Conservation (phyloP, 1,140 invertebrate species). For the Drosophila pachea region DNA sequence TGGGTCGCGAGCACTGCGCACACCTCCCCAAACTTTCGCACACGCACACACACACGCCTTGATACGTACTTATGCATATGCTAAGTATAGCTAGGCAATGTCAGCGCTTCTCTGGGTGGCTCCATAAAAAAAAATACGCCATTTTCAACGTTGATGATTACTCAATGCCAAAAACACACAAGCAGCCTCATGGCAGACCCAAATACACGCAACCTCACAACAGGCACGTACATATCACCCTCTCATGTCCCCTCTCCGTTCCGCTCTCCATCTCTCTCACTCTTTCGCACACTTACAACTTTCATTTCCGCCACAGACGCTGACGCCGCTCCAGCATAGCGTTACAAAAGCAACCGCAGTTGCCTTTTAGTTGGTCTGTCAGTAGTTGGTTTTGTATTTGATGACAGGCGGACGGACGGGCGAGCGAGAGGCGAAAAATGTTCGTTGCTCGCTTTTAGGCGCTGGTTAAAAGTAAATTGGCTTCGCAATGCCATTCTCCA, state of each 20-base stretch:
- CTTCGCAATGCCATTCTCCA: slow-evolving; percentile 32
- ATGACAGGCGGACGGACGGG: slow-evolving; percentile 19
- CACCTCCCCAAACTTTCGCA: slow-evolving; percentile 11
- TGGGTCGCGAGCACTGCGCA: slow-evolving; percentile 54
- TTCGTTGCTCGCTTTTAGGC: slow-evolving; percentile 37
- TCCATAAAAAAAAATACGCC: slow-evolving; percentile 71
- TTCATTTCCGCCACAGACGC: slow-evolving; percentile 72
- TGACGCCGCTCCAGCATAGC: slow-evolving; percentile 38
- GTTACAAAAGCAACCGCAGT: slow-evolving; percentile 33
- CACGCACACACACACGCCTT: slow-evolving; percentile 16
- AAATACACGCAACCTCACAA: slow-evolving; percentile 6
- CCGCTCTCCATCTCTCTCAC: too few relatives aligned
- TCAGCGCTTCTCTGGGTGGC: slow-evolving; percentile 55
- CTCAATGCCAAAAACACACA: slow-evolving; percentile 74
- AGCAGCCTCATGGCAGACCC: slow-evolving; percentile 30
- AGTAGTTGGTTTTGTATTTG: slow-evolving; percentile 31
- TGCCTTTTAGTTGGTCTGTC: slow-evolving; percentile 47
- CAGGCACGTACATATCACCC: slow-evolving; percentile 19
- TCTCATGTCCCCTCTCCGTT: slow-evolving; percentile 3
- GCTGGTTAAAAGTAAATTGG: slow-evolving; percentile 41
- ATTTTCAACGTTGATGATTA: slow-evolving; percentile 77
- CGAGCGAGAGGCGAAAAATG: slow-evolving; percentile 1
- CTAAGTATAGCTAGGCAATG: slow-evolving; percentile 57
- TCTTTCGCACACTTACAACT: slow-evolving; percentile 46
- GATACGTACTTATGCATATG: slow-evolving; percentile 47